Base-by-base conservation (phyloP, 35 echinoderm and acorn worm genomes). In the Antedon bifida region DNA sequence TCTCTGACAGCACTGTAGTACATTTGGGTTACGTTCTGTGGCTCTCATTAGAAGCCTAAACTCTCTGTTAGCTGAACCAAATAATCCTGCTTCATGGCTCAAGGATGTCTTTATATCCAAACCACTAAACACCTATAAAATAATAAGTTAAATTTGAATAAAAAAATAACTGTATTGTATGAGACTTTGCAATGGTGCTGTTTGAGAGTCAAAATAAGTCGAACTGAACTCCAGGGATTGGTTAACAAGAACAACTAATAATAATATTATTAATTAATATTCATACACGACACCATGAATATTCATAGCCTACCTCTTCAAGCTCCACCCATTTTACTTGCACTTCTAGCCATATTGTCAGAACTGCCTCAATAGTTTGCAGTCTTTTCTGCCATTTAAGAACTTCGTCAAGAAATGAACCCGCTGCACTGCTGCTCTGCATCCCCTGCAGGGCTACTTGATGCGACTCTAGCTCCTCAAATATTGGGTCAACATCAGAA, bases 291-390 rank as follows among this genome's bases (percentile, higher is more conserved):
- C 38, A 42, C 14, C 38, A 42, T 14, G 14, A 14, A 14, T 42
- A 42, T 42, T 42, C 38, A 42, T 42, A 42, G 4, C 38, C 14
- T 36, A 97, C 94, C 87, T 97, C 94, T 42, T 97, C 94, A 30
- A 97, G 94, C 74, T 97, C 94, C 77, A 97, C 88, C 94, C 94
- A 92, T 76, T 97, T 97, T 46, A 92, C 94, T 83, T 97, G 94
- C 13, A 97, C 90, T 76, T 97, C 90, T 23, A 97, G 82, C 94
- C 94, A 97, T 0, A 87, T 74, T 30, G 90, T 74, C 29, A 97
- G 75, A 26, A 92, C 94, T 33, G 94, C 94, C 46, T 97, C 94
- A 34, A 97, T 92, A 36, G 94, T 97, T 85, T 92, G 91, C 29
- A 97, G 88, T 77, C 94, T 80, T 78, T 97, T 97, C 85, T 97